phyloP scores from a whole-genome alignment of 2,797 vertebrate species.

The Petrocephalus sullivani region DNA sequence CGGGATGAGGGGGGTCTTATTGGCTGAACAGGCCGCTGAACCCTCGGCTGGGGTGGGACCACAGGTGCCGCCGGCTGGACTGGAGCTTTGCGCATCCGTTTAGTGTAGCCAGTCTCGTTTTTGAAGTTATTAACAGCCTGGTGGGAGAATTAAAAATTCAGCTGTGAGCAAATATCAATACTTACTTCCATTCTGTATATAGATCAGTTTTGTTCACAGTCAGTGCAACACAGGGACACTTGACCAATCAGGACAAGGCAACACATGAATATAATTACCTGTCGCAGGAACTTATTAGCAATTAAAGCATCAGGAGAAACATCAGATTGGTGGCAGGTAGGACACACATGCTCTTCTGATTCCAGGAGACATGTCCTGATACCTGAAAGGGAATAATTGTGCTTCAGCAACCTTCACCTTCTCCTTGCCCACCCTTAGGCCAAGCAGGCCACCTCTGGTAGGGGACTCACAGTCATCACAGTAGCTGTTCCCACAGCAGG shows the following conservation, averaged over 20 bases:
- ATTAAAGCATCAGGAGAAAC: slow-evolving; percentile 91
- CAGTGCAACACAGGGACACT: background rate
- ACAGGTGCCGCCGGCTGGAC: slow-evolving; percentile 47
- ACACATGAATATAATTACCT: slow-evolving; percentile 62
- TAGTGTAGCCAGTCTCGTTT: slow-evolving; percentile 78
- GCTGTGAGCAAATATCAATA: background rate
- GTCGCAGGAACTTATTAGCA: slow-evolving; percentile 92
- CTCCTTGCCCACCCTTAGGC: background rate
- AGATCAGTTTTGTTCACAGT: too few relatives aligned
- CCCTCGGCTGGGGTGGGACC: slow-evolving; percentile 48
- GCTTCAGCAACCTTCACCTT: background rate
- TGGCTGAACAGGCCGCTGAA: slow-evolving; percentile 61
- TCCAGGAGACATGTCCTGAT: slow-evolving; percentile 84
- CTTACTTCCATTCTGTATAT: background rate
- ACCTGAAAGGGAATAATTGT: slow-evolving; percentile 59
- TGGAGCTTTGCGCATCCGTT: slow-evolving; percentile 55
- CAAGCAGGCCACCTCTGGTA: background rate
- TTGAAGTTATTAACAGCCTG: slow-evolving; percentile 95
- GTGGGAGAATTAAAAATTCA: background rate
- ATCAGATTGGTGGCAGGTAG: slow-evolving; percentile 80
- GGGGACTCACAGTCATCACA: slow-evolving; percentile 91
- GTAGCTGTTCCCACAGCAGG: slow-evolving; percentile 96
- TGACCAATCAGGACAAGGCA: background rate
- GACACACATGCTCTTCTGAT: slow-evolving; percentile 88
- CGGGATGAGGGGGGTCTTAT: slow-evolving; percentile 59